phyloP scores from a whole-genome alignment of 2,888 invertebrate species.

The Teleiodes luculella region DNA sequence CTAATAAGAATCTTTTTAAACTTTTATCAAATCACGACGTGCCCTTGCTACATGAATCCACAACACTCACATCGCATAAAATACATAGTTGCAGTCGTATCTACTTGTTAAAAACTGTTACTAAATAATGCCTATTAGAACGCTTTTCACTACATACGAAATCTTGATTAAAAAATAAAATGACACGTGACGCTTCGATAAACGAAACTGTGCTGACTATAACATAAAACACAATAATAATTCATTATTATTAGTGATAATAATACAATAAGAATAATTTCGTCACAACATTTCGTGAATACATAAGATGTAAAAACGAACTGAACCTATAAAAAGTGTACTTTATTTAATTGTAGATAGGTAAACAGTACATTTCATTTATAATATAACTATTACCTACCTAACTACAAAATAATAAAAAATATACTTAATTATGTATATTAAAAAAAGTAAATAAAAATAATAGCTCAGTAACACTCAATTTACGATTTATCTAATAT shows the following conservation, averaged over 20 bases:
- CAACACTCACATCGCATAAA: constrained; percentile 36
- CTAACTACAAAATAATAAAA: constrained; percentile 60
- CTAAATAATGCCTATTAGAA: background rate
- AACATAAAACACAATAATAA: constrained; percentile 27
- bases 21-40: constrained; percentile 44
- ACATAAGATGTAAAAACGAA: constrained; percentile 37
- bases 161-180: constrained; percentile 23
- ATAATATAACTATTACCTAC: constrained; percentile 43
- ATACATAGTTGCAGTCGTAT: constrained; percentile 20
- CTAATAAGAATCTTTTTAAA: constrained; percentile 35
- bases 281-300: constrained; percentile 37
- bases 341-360: constrained; percentile 38
- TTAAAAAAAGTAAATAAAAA: constrained; percentile 65
- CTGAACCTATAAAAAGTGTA: constrained; percentile 45
- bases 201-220: constrained; percentile 16
- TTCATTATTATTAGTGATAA: constrained; percentile 15
- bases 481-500: constrained; percentile 51
- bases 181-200: constrained; percentile 37
- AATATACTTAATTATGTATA: constrained; percentile 60
- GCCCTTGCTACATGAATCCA: constrained; percentile 41
- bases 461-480: constrained; percentile 59
- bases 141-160: background rate
- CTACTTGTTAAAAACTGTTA: constrained; percentile 1
- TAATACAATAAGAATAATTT: constrained; percentile 25
- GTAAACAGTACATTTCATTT: constrained; percentile 40